Percentiles rank a stretch among this genome's conserved stretches.
phyloP scores from a whole-genome alignment of 2,797 vertebrate species.

The Neostethus bicornis region DNA sequence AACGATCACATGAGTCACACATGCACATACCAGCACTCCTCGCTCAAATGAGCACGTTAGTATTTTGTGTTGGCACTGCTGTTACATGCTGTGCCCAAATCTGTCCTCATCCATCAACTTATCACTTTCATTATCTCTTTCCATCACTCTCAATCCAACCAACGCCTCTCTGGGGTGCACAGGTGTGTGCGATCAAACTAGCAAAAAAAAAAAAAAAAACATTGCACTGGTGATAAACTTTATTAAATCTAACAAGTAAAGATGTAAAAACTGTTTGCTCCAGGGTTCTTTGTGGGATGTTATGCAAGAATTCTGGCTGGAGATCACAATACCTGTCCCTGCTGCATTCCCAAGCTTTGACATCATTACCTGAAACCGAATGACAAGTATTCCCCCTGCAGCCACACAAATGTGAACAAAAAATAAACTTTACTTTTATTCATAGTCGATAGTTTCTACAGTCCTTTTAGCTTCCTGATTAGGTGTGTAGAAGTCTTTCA shows the following conservation, averaged over 20 bases:
- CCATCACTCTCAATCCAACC: neutral
- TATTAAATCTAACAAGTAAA: neutral
- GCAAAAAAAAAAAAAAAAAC: neutral
- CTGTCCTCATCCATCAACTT: slow-evolving; percentile 8
- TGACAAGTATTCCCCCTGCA: slow-evolving; percentile 38
- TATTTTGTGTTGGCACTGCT: slow-evolving; percentile 18
- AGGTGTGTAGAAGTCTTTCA: slow-evolving; percentile 18
- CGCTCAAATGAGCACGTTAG: slow-evolving; percentile 16
- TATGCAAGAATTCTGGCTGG: slow-evolving; percentile 38
- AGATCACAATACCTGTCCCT: slow-evolving; percentile 50
- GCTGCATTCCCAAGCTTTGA: slow-evolving; percentile 69
- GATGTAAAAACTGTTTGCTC: neutral
- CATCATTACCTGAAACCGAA: slow-evolving; percentile 68
- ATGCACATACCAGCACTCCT: slow-evolving; percentile 26
- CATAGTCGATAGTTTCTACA: slow-evolving; percentile 4
- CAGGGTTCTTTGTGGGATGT: slow-evolving; percentile 11
- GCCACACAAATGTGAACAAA: slow-evolving; percentile 19
- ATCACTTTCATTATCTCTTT: slow-evolving; percentile 3
- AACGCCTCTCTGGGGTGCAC: slow-evolving; percentile 31
- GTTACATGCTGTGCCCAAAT: slow-evolving; percentile 28
- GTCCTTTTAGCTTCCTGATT: slow-evolving; percentile 8
- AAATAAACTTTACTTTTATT: neutral
- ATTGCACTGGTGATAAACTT: too few relatives aligned
- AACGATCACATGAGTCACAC: slow-evolving; percentile 25
- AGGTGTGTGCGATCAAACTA: slow-evolving; percentile 19